Base-by-base conservation (phyloP, 2,888 invertebrate species). In the Drosophila seclusa region DNA sequence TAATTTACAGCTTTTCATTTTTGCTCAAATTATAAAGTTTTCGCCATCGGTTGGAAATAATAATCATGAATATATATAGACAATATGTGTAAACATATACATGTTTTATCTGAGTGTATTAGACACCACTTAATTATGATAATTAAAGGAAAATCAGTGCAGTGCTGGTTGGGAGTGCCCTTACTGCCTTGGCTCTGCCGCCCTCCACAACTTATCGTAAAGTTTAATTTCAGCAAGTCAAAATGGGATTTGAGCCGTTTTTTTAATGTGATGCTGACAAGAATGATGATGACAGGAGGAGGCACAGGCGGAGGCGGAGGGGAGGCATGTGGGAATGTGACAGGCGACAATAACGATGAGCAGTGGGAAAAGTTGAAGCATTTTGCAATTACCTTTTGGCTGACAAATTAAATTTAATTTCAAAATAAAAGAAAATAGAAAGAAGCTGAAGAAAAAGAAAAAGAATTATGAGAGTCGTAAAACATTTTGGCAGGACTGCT, bases 101-200 rank as follows among this genome's bases (percentile, higher is more conserved):
- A 38, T 38, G 16, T 18, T 36, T 54, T 54, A 18, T 36, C 27
- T 7, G 16, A 55, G 36, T 52, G 34, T 29, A 57, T 55, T 48
- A 45, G 68, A 59, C 53, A 55, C 31, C 74, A 73, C 73, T 70
- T 81, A 89, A 87, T 87, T 82, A 82, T 74, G 62, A 84, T 84
- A 87, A 87, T 85, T 89, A 85, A 89, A 87, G 70, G 76, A 73
- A 82, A 84, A 84, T 84, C 89, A 81, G 66, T 67, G 63, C 62
- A 70, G 48, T 62, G 48, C 50, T 34, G 63, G 57, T 48, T 27
- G 66, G 66, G 62, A 76, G 27, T 73, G 74, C 64, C 54, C 63
- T 58, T 59, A 59, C 48, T 68, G 66, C 54, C 58, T 53, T 57
- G 65, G 50, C 76, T 64, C 76, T 65, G 65, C 62, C 58, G 16